A percentile compares a stretch with the other conserved stretches of the same genome.
phyloP scores from a whole-genome alignment of 2,888 invertebrate genomes.

The Rutpela maculata region DNA sequence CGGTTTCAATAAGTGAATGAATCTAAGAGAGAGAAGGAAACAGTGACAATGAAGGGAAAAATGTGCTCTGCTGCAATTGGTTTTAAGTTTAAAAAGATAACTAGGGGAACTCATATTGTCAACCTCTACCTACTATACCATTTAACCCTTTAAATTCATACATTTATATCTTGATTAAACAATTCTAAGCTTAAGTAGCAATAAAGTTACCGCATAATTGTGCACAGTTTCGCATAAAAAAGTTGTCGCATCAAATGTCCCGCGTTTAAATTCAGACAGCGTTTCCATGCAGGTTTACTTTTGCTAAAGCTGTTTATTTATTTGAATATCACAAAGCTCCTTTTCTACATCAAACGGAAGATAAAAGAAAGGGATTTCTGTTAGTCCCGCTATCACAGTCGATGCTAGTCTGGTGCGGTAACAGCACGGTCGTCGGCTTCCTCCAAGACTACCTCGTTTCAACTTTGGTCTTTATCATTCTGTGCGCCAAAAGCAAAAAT shows the following conservation, averaged over 20 bases:
- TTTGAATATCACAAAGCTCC: constrained; percentile 65
- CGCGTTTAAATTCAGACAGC: constrained; percentile 50
- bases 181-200: no score
- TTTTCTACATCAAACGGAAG: constrained; percentile 64
- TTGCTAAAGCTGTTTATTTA: constrained; percentile 66
- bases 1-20: no score
- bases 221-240: neutral
- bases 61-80: no score
- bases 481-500: neutral
- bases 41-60: no score
- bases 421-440: constrained; percentile 12
- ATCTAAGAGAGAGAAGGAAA: no score
- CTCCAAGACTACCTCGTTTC: neutral
- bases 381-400: constrained; percentile 58
- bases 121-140: no score
- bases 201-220: neutral
- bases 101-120: no score
- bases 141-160: no score
- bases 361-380: constrained; percentile 64
- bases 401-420: constrained; percentile 14
- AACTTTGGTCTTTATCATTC: constrained; percentile 3
- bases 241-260: neutral
- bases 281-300: constrained; percentile 59
- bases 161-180: no score
- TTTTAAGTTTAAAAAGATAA: no score